Percentiles rank a stretch among this genome's conserved stretches.
These are phyloP conservation scores for Oncorhynchus mykiss DNA, from an alignment of 2,113 vertebrate species.

Conservation along the genomic window DNA sequence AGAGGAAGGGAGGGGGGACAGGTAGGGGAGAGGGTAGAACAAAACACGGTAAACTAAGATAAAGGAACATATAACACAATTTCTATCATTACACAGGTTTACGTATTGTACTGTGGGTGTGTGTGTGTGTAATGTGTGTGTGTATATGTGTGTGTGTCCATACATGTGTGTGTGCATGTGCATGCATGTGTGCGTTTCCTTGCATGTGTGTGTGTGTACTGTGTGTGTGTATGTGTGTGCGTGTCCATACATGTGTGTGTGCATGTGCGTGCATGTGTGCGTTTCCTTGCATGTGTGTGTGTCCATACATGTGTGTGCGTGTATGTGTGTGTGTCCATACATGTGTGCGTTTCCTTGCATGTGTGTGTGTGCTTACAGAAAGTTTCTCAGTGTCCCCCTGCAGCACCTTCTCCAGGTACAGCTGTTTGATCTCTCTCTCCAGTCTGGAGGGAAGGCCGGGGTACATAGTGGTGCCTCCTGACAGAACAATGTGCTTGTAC, in stretches of 20 bases:
- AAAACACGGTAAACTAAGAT: too few species aligned
- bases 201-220: too few species aligned
- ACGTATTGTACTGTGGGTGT: too few species aligned
- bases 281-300: background rate
- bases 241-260: too few species aligned
- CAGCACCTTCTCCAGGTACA: conserved; percentile 86
- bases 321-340: background rate
- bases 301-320: too few species aligned
- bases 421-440: conserved; percentile 81
- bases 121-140: too few species aligned
- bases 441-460: conserved; percentile 63
- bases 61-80: background rate
- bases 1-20: background rate
- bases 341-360: background rate
- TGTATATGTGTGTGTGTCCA: too few species aligned
- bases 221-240: too few species aligned
- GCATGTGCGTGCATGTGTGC: conserved; percentile 1
- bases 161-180: too few species aligned
- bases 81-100: too few species aligned
- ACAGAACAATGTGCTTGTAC: conserved; percentile 89
- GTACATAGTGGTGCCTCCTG: conserved; percentile 79
- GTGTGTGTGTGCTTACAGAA: conserved; percentile 72
- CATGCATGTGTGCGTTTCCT: too few species aligned
- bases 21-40: background rate
- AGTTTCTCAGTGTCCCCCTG: conserved; percentile 87